Evolutionary conservation across 2,113 vertebrate genomes (phyloP).

Genomic region (Carettochelys insculpta): DNA sequence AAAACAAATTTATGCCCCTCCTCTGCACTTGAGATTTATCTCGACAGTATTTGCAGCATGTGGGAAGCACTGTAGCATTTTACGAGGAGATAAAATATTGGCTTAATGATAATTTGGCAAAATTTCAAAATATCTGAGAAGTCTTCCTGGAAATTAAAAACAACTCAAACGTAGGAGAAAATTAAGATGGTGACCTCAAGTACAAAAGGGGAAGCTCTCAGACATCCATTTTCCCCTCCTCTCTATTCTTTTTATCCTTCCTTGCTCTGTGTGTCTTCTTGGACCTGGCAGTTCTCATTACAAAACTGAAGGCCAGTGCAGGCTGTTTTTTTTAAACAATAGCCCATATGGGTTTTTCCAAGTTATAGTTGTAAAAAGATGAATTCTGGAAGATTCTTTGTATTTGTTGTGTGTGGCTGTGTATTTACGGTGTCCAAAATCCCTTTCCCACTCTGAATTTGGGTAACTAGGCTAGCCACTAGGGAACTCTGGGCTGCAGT

Average conservation of each 20-base stretch:
- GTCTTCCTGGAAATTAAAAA: slow-evolving; percentile 77
- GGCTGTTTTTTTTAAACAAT: slow-evolving; percentile 18
- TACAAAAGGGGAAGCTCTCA: slow-evolving; percentile 65
- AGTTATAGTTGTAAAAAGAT: neutral
- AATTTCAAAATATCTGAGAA: slow-evolving; percentile 58
- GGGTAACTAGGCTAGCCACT: neutral
- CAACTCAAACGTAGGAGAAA: slow-evolving; percentile 69
- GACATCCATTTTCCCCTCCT: slow-evolving; percentile 44
- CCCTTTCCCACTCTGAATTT: neutral
- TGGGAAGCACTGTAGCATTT: slow-evolving; percentile 55
- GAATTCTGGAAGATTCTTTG: neutral
- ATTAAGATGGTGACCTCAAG: slow-evolving; percentile 66
- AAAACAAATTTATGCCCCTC: slow-evolving; percentile 55
- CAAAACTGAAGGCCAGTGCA: neutral
- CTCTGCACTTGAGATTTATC: slow-evolving; percentile 49
- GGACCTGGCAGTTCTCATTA: slow-evolving; percentile 4
- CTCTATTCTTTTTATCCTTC: slow-evolving; percentile 3
- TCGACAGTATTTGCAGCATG: neutral
- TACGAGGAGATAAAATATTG: slow-evolving; percentile 72
- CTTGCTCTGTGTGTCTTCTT: slow-evolving; percentile 35
- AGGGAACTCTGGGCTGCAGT: neutral
- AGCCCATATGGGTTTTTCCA: neutral
- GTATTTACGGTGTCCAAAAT: neutral
- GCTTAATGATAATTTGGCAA: slow-evolving; percentile 74
- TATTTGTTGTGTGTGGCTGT: neutral